Percentiles rank a stretch among this genome's conserved stretches.
Conservation (phyloP, 2,888 invertebrate species). For the Masnerella sp. region DNA sequence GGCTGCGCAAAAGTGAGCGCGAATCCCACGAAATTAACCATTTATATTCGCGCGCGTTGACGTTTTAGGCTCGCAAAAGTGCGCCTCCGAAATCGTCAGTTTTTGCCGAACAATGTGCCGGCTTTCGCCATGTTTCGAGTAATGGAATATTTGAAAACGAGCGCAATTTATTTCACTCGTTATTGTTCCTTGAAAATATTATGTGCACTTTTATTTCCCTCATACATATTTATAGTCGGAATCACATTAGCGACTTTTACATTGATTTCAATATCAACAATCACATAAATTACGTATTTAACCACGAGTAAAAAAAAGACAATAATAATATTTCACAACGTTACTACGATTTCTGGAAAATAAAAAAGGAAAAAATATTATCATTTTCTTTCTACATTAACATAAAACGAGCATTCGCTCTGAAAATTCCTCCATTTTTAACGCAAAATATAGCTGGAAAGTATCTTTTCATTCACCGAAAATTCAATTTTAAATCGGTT, state of each 20-base stretch:
- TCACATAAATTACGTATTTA: too few relatives aligned
- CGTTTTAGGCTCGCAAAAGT: conserved; percentile 38
- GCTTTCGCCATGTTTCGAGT: conserved; percentile 30
- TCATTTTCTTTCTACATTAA: too few relatives aligned
- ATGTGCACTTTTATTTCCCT: neutral
- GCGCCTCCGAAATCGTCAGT: conserved; percentile 10
- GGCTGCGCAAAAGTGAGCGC: conserved; percentile 39
- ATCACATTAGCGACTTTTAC: conserved; percentile 35
- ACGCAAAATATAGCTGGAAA: conserved; percentile 1
- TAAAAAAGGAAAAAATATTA: too few relatives aligned
- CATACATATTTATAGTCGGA: conserved; percentile 31
- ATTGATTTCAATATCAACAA: conserved; percentile 21
- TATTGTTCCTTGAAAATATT: conserved; percentile 28
- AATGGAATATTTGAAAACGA: conserved; percentile 39
- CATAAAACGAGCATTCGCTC: too few relatives aligned
- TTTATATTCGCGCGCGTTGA: conserved; percentile 55
- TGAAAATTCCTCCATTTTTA: conserved; percentile 14
- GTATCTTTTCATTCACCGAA: neutral
- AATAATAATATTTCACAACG: neutral
- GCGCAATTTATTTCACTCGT: conserved; percentile 35
- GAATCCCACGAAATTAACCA: conserved; percentile 52
- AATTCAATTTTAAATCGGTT: conserved; percentile 10
- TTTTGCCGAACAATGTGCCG: conserved; percentile 28
- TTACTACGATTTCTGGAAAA: too few relatives aligned
- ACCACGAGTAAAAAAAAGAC: conserved; percentile 11